Evolutionary conservation across 1,140 invertebrate genomes (phyloP), one percentile per base, ranked within the genome.

Genomic region (Ditylenchus dipsaci): DNA sequence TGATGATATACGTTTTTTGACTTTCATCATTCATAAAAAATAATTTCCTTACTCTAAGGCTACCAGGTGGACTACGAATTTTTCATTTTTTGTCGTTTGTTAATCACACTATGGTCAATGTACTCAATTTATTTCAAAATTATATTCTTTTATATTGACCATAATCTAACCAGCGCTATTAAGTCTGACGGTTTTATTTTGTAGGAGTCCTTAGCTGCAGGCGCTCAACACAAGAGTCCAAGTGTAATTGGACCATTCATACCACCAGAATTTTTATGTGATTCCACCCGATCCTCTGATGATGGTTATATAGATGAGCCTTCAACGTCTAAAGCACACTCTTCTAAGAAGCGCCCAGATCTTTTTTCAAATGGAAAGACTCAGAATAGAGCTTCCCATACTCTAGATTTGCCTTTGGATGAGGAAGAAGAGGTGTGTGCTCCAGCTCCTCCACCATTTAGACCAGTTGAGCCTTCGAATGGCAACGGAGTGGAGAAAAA

Each of bases 241-340:
- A n/a, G n/a, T 38, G 66, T 23, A 65, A 53, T 53, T 21, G 49
- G 49, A 53, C 49, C 49, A 21, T 53, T 26, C n/a, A 21, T 53
- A 7, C 49, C 49, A 7, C 49, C 49, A 21, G 49, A 26, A 26
- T 26, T 53, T 26, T 17, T 53, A 15, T 53, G 49, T 17, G 49
- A 53, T 17, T 53, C 49, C n/a, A 53, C 49, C 8, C 49, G 49
- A 3, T 53, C 49, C n/a, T 53, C 49, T 5, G 49, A 53, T 53
- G 49, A 53, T 21, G 49, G 23, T 21, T 53, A 19, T 53, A 15
- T 53, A 8, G 49, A 53, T 17, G 49, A 53, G 49, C 49, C 49
- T 3, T 53, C n/a, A 3, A 53, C n/a, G 8, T 53, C 49, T 8
- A 53, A 19, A 53, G n/a, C 49, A 21, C 49, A 3, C 3, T 21